Evolutionary conservation across 2,888 invertebrate genomes (phyloP), one percentile per base, ranked within the genome.

Genomic region (Eupithecia exiguata): DNA sequence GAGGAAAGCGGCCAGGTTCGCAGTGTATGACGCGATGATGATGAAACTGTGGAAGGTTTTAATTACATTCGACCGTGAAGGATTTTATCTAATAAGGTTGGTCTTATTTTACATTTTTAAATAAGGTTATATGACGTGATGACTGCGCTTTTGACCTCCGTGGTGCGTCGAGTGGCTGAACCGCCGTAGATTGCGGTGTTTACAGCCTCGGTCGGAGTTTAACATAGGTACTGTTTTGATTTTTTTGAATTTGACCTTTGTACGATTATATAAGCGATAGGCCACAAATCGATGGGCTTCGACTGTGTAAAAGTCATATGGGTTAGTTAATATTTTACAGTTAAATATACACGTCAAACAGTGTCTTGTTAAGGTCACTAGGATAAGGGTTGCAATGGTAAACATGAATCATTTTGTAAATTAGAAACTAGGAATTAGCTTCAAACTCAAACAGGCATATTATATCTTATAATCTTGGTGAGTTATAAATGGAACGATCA

Each of bases 11-110:
- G 99, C 99, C 86, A 99, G 95, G 91, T 99, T 99, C 1, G 99
- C 99, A 0, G 99, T 99, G 91, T 99, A 99, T 0, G 99, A 99
- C 5, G 99, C 99, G 87, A 99, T 99, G 80, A 99, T 99, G 87
- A 99, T 99, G 90, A 99, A 99, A 0, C 96, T 96, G 65, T 38
- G 36, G 65, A 65, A 35, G 35, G 62, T 62, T 62, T 62, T 62
- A 35, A 30, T 35, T 62, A 9, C 35, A 30, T 62, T 35, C 9
- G 12, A 58, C 62, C 1, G 0, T 30, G 35, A 62, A 62, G 21
- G 62, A 35, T 62, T 62, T 62, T 5, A 35, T 62, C 30, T 30
- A 61, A 53, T 49, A n/a, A 53, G 49, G 53, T 21, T 21, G 53
- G 18, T 46, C 18, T 46, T 53, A 53, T 10, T 21, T 53, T 53